These are phyloP conservation scores for Pyrrhia umbra DNA, from an alignment of 2,888 invertebrate genomes.

Conservation along the genomic window DNA sequence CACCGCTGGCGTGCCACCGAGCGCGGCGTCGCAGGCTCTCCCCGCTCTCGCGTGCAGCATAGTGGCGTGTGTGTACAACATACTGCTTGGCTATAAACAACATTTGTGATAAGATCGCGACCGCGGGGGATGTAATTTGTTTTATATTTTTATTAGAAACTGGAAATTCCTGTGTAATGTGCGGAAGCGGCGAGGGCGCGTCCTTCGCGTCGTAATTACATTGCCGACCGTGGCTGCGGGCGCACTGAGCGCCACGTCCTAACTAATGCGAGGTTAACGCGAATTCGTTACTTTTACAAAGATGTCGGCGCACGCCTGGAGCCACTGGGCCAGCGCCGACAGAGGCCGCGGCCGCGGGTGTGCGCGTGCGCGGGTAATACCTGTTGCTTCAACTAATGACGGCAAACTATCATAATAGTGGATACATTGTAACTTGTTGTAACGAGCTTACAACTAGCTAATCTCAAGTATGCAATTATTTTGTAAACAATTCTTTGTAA, in stretches of 20 bases:
- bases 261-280: slow-evolving; percentile 42
- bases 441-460: slow-evolving; percentile 40
- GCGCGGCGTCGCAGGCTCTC: no score
- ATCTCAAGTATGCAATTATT: slow-evolving; percentile 46
- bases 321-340: background rate
- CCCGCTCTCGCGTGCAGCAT: no score
- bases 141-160: slow-evolving; percentile 30
- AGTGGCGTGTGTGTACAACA: no score
- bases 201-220: slow-evolving; percentile 36
- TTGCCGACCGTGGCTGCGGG: no score
- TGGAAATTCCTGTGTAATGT: slow-evolving; percentile 39
- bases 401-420: slow-evolving; percentile 25
- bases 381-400: slow-evolving; percentile 34
- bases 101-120: slow-evolving; percentile 3
- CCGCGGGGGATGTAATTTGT: background rate
- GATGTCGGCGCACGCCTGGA: slow-evolving; percentile 7
- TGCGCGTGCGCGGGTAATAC: slow-evolving; percentile 7
- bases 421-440: slow-evolving; percentile 29
- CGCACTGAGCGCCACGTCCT: background rate
- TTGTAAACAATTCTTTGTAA: slow-evolving; percentile 34
- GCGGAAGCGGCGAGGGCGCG: slow-evolving; percentile 57
- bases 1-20: no score
- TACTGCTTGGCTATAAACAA: no score
- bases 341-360: background rate
- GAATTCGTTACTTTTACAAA: slow-evolving; percentile 30